Base-by-base conservation (phyloP, 2,888 invertebrate species). In the Drosophila algonquin region DNA sequence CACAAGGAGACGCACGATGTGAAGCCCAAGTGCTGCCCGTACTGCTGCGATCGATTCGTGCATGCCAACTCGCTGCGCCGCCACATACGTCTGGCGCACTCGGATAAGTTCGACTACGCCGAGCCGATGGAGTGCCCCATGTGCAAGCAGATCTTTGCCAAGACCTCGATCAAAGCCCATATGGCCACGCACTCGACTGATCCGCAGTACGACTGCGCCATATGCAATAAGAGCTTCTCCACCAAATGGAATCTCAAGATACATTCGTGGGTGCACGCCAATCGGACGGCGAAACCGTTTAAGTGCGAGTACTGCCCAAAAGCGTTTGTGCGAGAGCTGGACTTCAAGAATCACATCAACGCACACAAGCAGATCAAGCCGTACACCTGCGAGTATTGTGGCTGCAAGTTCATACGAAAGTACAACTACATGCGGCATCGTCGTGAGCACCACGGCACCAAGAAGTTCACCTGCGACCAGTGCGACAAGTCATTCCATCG, bases 191-290 rank as follows among this genome's bases (percentile, higher is more conserved):
- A 97, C 93, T 94, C 94, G 79, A 93, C 90, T 95, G 96, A 75
- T 94, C 95, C 90, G 94, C 96, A 96, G n/a, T 96, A 94, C 93
- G 93, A 94, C 69, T 98, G 98, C 92, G 93, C 95, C 60, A 95
- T 97, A 61, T 97, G 98, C 93, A 96, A 95, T 90, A 97, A 97
- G 91, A 94, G 95, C 35, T 97, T 97, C 93, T 96, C 96, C 80
- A 97, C 97, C 79, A 97, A 97, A 91, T 97, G 97, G 96, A 97
- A 97, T 93, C 93, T 97, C 58, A 96, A 97, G 90, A 94, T 97
- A 80, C 97, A 98, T 93, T 95, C 96, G 78, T 97, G 97, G 97
- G 97, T 96, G 57, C 97, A 98, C 93, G 95, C 96, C 63, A 95
- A 95, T 58, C 95, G 97, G 73, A 95, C 96, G 16, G 94, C 96